Base-by-base conservation (phyloP, 2,113 vertebrate genomes). In the Neotragus moschatus region DNA sequence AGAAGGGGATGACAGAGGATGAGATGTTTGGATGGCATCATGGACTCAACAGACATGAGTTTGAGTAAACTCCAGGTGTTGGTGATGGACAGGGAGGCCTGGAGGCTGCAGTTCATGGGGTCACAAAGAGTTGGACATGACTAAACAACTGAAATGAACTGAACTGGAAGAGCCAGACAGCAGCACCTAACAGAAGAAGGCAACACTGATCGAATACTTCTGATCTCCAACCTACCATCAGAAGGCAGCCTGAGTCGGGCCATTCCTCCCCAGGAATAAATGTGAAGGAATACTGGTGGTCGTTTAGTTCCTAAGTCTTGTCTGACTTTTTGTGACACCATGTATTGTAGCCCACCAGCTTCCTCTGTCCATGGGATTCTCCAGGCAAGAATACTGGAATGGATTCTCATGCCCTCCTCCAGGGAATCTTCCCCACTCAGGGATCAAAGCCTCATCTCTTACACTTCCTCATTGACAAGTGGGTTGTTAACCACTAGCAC, bases 231-330 rank as follows among this genome's bases (percentile, higher is more conserved):
- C 14, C 28, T 8, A 51, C 6, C 30, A 53, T 28, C 84, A 43
- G 23, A 47, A 90, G 36, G 26, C 33, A 56, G 21, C 53, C 12
- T 14, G 12, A 33, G 30, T 7, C 47, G 10, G 13, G 11, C n/a
- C n/a, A n/a, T 21, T 21, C 15, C 25, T 49, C 2, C 51, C 56
- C 3, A 0, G 0, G 14, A 16, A 2, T 3, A 17, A 58, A 6
- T n/a, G 26, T 25, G 23, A 66, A 43, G 4, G 47, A 91, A 47
- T 1, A 73, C 21, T 23, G 1, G 21, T 70, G 66, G 19, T 39
- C 5, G 0, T 39, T 39, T 39, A 70, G n/a, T 39, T 36, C n/a
- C 66, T 70, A 23, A 39, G 66, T 70, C 19, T 0, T 36, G 63
- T 70, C n/a, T 70, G 66, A 70, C n/a, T 70, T 66, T 21, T 70